A percentile compares a stretch with the other conserved stretches of the same genome.
Conservation (phyloP, 2,113 vertebrate species). For the Vulpes vulpes region DNA sequence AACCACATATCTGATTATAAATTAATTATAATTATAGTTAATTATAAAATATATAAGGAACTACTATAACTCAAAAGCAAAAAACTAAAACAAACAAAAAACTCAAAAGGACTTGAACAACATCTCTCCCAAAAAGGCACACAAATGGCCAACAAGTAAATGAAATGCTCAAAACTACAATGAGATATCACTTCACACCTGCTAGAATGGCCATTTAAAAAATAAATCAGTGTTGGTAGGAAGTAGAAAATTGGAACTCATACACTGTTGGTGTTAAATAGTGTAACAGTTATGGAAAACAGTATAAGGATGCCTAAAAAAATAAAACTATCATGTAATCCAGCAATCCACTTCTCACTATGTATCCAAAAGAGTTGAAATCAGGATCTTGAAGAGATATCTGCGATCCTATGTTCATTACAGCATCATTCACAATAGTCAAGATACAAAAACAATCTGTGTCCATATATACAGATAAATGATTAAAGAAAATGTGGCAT, state of each 20-base stretch:
- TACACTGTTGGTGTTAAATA: neutral
- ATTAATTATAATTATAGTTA: neutral
- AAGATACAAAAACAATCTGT: neutral
- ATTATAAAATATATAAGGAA: neutral
- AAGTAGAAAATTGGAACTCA: neutral
- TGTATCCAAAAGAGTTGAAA: neutral
- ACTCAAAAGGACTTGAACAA: no score
- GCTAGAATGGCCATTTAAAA: neutral
- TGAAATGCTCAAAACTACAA: no score
- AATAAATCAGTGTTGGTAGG: neutral
- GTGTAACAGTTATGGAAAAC: neutral
- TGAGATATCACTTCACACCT: no score
- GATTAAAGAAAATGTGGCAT: neutral
- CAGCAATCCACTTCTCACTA: neutral
- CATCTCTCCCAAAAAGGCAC: no score
- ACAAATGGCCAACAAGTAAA: no score
- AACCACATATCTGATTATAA: neutral
- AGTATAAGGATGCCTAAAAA: neutral
- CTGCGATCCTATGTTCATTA: neutral
- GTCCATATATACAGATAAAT: neutral
- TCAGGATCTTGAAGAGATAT: neutral
- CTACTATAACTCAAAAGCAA: neutral
- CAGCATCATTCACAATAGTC: neutral
- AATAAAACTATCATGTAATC: neutral
- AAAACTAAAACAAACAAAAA: no score